A percentile compares a stretch with the other conserved stretches of the same genome.
Evolutionary conservation across 2,888 invertebrate genomes (phyloP).

Genomic region (Drosophila ezoana): DNA sequence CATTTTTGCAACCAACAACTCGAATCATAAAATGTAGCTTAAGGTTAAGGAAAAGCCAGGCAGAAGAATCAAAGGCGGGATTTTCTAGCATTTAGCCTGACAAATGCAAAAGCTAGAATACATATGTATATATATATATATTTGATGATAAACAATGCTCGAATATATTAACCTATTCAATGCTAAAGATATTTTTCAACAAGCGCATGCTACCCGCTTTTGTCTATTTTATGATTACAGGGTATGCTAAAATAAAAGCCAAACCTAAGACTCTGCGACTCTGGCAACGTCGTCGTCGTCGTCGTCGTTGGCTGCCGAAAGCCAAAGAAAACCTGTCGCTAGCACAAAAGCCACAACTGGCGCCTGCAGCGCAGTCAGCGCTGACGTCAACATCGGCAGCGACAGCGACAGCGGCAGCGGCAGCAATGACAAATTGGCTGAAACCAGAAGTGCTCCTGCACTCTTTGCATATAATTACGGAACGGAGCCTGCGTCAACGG

Average conservation of each 20-base stretch:
- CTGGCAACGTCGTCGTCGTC: background rate
- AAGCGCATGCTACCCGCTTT: background rate
- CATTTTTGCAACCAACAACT: too few relatives aligned
- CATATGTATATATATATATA: too few relatives aligned
- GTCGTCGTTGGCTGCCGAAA: constrained; percentile 22
- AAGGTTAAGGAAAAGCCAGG: too few relatives aligned
- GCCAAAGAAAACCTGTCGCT: constrained; percentile 55
- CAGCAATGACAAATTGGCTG: constrained; percentile 70
- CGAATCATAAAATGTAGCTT: too few relatives aligned
- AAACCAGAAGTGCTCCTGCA: constrained; percentile 77
- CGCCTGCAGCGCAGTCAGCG: constrained; percentile 35
- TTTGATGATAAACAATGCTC: too few relatives aligned
- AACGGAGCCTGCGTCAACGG: constrained; percentile 30
- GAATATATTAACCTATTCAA: too few relatives aligned
- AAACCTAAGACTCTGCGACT: constrained; percentile 38
- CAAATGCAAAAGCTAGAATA: too few relatives aligned
- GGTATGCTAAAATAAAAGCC: constrained; percentile 43
- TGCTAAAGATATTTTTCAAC: too few relatives aligned
- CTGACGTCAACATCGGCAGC: background rate
- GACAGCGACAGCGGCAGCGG: constrained; percentile 15
- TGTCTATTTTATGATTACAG: background rate
- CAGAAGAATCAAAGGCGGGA: too few relatives aligned
- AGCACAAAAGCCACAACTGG: constrained; percentile 36
- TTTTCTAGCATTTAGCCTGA: too few relatives aligned
- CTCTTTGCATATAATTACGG: constrained; percentile 66